Percentiles rank a stretch among this genome's conserved stretches.
These are phyloP conservation scores for Halichondria panicea DNA, from an alignment of 37 sponge, comb jelly and placozoan genomes.

Conservation along the genomic window DNA sequence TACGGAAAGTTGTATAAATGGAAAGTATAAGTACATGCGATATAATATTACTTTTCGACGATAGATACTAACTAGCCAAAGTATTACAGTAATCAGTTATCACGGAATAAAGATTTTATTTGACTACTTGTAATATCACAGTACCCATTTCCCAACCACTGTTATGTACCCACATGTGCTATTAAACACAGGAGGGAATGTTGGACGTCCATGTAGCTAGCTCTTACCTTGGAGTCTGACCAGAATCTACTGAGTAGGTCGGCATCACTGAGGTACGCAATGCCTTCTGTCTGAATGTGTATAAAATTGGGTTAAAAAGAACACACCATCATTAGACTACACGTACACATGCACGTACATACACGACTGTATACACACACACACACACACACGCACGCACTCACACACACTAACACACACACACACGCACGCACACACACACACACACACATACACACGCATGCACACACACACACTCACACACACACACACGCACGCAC, in stretches of 20 bases:
- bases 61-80: too few species aligned
- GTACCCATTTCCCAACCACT: too few species aligned
- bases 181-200: too few species aligned
- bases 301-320: neutral
- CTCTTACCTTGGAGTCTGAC: slow-evolving; percentile 39
- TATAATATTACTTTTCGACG: too few species aligned
- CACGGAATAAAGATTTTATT: too few species aligned
- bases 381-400: neutral
- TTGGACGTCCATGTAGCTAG: neutral
- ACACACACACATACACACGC: slow-evolving; percentile 10
- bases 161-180: too few species aligned
- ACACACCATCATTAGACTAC: neutral
- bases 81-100: too few species aligned
- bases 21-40: too few species aligned
- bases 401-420: neutral
- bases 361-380: neutral
- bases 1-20: neutral
- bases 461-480: slow-evolving; percentile 1
- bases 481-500: slow-evolving; percentile 13
- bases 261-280: slow-evolving; percentile 55
- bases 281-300: slow-evolving; percentile 19
- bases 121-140: too few species aligned
- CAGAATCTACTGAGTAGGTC: slow-evolving; percentile 33
- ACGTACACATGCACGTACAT: neutral
- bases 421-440: slow-evolving; percentile 2